Base-by-base conservation (phyloP, 2,113 vertebrate species). In the Sterrhoptilus dennistouni region DNA sequence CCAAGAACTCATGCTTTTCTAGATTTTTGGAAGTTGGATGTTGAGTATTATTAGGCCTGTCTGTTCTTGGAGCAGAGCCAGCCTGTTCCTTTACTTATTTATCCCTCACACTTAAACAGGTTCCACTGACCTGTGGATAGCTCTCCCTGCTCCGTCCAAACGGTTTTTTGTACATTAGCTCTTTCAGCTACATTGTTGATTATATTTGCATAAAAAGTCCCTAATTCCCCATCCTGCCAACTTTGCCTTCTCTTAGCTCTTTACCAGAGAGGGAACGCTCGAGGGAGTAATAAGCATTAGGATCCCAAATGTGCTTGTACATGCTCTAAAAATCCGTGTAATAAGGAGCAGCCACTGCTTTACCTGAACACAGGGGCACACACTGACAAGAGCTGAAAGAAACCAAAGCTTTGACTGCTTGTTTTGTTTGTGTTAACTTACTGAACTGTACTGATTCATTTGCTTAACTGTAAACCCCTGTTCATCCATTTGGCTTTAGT, bases 361-460 rank as follows among this genome's bases (percentile, higher is more conserved):
- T 36, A 8, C 70, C 57, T 69, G 66, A 17, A 10, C 23, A 3
- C 1, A 23, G 53, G 70, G 74, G 7, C 11, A 6, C 23, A 6
- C 4, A 1, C 22, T 56, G 53, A 71, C 40, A 23, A n/a, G 31
- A 64, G 52, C 61, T 11, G 45, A 47, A 40, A 66, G 54, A 52
- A 87, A 71, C 56, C 50, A 54, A 35, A 86, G 84, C 71, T 82
- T 49, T 76, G 50, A 29, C 45, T 50, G 56, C 63, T 70, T 47
- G 61, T 61, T 83, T 57, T 61, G 53, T 84, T 92, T 91, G n/a
- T 66, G n/a, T 38, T 93, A 31, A 25, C 47, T 91, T 77, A 66
- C 75, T 88, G 78, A 88, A 53, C 74, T 91, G 78, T 28, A 14
- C 65, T 76, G 60, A 75, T 90, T 70, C 88, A 65, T 92, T 95